These are phyloP conservation scores for Anguilla pacifica DNA, from an alignment of 2,797 vertebrate species.

Conservation along the genomic window DNA sequence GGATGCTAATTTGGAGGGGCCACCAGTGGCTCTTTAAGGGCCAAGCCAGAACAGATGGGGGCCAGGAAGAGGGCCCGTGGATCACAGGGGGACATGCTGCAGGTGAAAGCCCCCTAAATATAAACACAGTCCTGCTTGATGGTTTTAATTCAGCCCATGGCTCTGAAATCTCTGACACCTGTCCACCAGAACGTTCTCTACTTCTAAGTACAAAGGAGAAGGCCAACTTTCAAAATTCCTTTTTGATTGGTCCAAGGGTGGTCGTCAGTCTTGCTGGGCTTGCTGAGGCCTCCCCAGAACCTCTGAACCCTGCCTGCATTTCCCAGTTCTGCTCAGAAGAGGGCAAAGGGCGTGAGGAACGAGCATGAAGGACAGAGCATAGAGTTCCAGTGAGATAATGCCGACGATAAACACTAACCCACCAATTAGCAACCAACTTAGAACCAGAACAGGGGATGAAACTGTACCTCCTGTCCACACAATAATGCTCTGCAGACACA, in stretches of 20 bases:
- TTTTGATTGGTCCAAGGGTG: conserved; percentile 16
- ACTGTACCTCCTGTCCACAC: neutral
- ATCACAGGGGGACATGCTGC: neutral
- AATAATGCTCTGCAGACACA: neutral
- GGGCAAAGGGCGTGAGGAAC: neutral
- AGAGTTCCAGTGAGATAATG: neutral
- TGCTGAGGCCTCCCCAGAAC: neutral
- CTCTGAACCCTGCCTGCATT: neutral
- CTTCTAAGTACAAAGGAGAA: neutral
- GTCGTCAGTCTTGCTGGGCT: neutral
- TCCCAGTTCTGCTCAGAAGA: neutral
- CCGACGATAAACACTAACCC: neutral
- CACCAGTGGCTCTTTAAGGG: neutral
- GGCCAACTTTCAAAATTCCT: conserved; percentile 6
- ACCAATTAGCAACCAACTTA: neutral
- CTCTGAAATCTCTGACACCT: neutral
- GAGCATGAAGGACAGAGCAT: neutral
- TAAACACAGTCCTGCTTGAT: neutral
- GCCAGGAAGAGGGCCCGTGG: neutral
- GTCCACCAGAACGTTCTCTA: neutral
- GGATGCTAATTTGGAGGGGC: neutral
- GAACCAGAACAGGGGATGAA: neutral
- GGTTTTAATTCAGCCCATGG: neutral
- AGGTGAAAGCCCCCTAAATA: neutral
- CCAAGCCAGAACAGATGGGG: neutral